Evolutionary conservation across 2,888 invertebrate species (phyloP), one percentile per base, ranked within the genome.

Genomic region (Scrobipalpa atriplicella): DNA sequence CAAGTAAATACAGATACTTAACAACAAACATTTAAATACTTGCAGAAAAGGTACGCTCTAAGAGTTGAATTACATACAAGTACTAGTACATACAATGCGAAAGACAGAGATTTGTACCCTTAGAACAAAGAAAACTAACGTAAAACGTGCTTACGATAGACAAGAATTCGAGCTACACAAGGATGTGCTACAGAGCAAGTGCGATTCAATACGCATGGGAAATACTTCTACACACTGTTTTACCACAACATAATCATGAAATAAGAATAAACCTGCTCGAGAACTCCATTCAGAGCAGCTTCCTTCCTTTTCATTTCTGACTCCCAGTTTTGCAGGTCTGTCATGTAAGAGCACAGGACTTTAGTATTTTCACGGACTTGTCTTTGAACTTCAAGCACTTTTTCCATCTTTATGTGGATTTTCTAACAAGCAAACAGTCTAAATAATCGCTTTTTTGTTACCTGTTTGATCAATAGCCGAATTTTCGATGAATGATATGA

Each of bases 251-350:
- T 16, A 18, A 52, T 39, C 39, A 52, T 6, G 11, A 39, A 65
- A 80, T 81, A 75, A 74, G 74, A 78, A 75, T 79, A 82, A 90
- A 93, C 93, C 93, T 93, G 90, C 82, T 89, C 92, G 74, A 84
- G 87, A 77, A 84, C 86, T 73, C 89, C 90, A 72, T 85, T 87
- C 71, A 95, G 79, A 75, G 94, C 93, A 68, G 92, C 86, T 73
- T 96, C 96, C 87, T 95, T 95, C 71, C 94, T 91, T 87, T 95
- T 95, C 95, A 96, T 96, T 82, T 95, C 95, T 64, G 93, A 86
- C 76, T 95, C 95, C 95, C 95, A 96, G 81, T 92, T 93, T 82
- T 95, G 94, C 78, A 97, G 89, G 80, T 96, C 97, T 73, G 94
- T 93, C 83, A 95, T 90, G 86, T 95, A 97, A 72, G 92, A 94